Conservation (phyloP, 2,113 vertebrate species). For the Hemichromis elongatus region DNA sequence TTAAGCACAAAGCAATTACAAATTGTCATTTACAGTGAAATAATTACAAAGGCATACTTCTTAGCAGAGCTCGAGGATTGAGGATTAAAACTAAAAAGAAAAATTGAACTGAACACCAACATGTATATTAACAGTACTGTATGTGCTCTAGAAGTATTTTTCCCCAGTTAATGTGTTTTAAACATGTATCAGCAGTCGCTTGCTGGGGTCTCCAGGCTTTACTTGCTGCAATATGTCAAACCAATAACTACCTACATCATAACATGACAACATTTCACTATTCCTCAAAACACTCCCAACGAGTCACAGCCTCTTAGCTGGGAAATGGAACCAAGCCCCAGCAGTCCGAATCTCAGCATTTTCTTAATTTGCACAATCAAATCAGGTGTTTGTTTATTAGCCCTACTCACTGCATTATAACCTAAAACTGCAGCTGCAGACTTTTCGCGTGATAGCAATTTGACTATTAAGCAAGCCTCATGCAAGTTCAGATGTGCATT, state of each 20-base stretch:
- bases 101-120: not conserved
- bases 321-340: not conserved
- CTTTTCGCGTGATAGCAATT: not conserved
- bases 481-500: constrained; percentile 10
- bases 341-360: not conserved
- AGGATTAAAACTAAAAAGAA: not conserved
- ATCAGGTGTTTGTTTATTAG: constrained; percentile 20
- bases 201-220: not conserved
- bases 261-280: not conserved
- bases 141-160: not conserved
- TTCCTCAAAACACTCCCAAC: not conserved
- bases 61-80: not conserved
- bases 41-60: not conserved
- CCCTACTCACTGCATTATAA: not conserved
- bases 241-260: not conserved
- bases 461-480: not conserved
- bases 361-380: not conserved
- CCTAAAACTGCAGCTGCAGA: constrained; percentile 30
- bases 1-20: not conserved
- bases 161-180: not conserved
- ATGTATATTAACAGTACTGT: not conserved
- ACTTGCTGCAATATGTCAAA: not conserved
- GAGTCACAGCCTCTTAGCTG: not conserved
- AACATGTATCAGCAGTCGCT: not conserved
- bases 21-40: not conserved